Conservation (phyloP, 2,113 vertebrate genomes). For the Oncorhynchus mykiss region DNA sequence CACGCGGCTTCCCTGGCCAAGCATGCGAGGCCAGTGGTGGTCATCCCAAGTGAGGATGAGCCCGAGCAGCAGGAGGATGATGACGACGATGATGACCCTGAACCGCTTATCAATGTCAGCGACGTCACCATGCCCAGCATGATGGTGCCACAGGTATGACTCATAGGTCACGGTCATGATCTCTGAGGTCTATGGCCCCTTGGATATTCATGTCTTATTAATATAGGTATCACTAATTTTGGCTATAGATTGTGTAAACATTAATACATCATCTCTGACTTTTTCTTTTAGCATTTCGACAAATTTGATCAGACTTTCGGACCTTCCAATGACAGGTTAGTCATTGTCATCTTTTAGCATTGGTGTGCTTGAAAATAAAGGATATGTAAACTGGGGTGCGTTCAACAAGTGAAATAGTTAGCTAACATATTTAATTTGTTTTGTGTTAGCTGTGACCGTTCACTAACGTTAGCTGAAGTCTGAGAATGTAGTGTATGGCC, state of each 20-base stretch:
- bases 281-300: constrained; percentile 70
- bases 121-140: constrained; percentile 54
- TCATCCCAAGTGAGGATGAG: constrained; percentile 87
- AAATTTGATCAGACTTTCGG: constrained; percentile 92
- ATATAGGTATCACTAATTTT: background rate
- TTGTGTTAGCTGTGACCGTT: too few species aligned
- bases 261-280: constrained; percentile 2
- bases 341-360: background rate
- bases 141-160: constrained; percentile 56
- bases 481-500: too few species aligned
- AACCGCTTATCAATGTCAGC: constrained; percentile 88
- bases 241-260: background rate
- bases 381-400: background rate
- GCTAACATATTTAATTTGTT: too few species aligned
- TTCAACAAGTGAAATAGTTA: too few species aligned
- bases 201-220: background rate
- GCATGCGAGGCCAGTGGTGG: constrained; percentile 94
- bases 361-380: background rate
- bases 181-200: background rate
- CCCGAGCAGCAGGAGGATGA: constrained; percentile 66
- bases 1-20: constrained; percentile 90
- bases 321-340: constrained; percentile 86
- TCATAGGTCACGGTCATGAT: background rate
- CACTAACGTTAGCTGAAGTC: too few species aligned
- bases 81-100: constrained; percentile 86